phyloP scores from a whole-genome alignment of 2,113 vertebrate species.

The Nymphicus hollandicus region DNA sequence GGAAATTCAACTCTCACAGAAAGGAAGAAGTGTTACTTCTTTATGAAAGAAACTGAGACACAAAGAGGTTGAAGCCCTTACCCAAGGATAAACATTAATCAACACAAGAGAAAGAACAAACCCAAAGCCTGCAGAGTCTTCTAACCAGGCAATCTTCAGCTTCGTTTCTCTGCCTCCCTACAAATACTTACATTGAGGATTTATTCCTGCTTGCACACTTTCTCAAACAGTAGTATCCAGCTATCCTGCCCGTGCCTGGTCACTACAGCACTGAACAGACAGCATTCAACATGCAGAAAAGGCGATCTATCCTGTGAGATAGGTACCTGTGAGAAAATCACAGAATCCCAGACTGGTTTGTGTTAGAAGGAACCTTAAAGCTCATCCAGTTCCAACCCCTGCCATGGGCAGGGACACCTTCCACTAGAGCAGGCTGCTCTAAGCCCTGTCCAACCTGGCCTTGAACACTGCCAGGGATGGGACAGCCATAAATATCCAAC shows the following conservation, averaged over 20 bases:
- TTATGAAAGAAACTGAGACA: neutral
- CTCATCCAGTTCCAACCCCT: neutral
- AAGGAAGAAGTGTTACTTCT: neutral
- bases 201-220: neutral
- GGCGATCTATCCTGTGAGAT: neutral
- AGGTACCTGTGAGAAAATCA: neutral
- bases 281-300: neutral
- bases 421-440: neutral
- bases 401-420: neutral
- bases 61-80: neutral
- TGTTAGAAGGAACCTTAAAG: neutral
- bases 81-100: neutral
- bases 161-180: neutral
- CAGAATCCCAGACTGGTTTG: neutral
- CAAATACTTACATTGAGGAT: neutral
- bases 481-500: neutral
- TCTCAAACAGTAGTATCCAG: too few relatives aligned
- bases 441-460: neutral
- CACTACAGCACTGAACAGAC: neutral
- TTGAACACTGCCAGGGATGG: neutral
- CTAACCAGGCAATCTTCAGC: neutral
- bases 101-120: neutral
- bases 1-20: neutral
- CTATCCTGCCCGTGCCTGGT: too few relatives aligned
- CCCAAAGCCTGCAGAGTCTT: neutral